Conservation (phyloP, 35 echinoderm and acorn worm species). For the Chiridota heheva region DNA sequence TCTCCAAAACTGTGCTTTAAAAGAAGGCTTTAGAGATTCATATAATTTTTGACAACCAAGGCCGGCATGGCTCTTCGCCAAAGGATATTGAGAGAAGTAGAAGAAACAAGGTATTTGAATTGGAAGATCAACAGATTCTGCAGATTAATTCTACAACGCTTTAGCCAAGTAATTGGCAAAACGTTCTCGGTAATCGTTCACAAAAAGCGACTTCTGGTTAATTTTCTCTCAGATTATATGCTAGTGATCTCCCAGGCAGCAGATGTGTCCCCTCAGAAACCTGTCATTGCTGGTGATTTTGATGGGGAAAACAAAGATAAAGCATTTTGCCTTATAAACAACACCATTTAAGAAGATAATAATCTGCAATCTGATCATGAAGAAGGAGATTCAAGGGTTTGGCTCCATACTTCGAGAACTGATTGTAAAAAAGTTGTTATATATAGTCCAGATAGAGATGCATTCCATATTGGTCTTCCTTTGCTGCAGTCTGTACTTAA, state of each 20-base stretch:
- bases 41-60: constrained; percentile 42
- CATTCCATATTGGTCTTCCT: constrained; percentile 15
- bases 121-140: background rate
- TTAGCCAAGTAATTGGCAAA: constrained; percentile 4
- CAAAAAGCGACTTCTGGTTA: background rate
- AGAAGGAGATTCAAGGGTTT: too few relatives aligned
- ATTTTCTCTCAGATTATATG: background rate
- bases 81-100: constrained; percentile 39
- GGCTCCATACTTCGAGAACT: background rate
- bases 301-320: too few relatives aligned
- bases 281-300: too few relatives aligned
- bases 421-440: background rate
- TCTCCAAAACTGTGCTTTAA: background rate
- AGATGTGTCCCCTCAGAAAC: too few relatives aligned
- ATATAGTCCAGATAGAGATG: constrained; percentile 29
- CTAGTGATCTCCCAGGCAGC: background rate
- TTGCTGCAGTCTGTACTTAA: background rate
- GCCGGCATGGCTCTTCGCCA: constrained; percentile 23
- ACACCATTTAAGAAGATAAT: too few relatives aligned
- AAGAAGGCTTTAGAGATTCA: constrained; percentile 35
- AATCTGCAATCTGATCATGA: too few relatives aligned
- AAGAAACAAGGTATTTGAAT: constrained; percentile 2
- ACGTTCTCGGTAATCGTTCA: background rate
- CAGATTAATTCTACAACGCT: background rate
- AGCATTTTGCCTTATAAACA: too few relatives aligned